Conservation (phyloP, 2,797 vertebrate genomes). For the Orientallactaga sibirica region DNA sequence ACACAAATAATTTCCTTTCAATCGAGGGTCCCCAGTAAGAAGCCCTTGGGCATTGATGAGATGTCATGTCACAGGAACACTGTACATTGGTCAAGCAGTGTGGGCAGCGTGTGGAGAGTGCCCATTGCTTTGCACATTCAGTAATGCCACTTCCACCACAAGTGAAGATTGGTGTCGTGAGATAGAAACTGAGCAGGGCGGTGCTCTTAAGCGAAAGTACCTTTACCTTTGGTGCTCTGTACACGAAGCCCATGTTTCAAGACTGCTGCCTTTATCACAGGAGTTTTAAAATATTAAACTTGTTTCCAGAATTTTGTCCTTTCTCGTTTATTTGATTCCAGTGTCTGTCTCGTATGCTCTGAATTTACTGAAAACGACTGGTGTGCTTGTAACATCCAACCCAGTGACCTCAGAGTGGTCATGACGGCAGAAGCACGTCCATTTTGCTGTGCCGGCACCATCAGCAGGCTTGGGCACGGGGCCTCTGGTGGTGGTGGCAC, state of each 20-base stretch:
- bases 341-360: background rate
- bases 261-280: background rate
- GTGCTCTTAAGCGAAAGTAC: background rate
- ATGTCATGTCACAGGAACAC: background rate
- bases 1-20: no score
- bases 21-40: no score
- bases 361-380: background rate
- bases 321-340: background rate
- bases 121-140: background rate
- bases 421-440: background rate
- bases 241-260: background rate
- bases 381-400: fast-evolving
- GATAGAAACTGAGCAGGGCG: background rate
- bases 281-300: conserved; percentile 60
- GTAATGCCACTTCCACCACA: fast-evolving
- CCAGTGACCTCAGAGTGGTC: background rate
- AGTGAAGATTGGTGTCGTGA: background rate
- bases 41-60: background rate
- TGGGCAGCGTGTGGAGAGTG: background rate
- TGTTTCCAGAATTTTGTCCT: background rate
- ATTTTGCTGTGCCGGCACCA: background rate
- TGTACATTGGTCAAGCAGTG: background rate
- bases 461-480: no score
- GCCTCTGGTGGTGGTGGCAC: background rate
- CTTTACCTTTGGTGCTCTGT: conserved; percentile 39